phyloP scores from a whole-genome alignment of 1,140 invertebrate species.

The Macrobrachium nipponense region DNA sequence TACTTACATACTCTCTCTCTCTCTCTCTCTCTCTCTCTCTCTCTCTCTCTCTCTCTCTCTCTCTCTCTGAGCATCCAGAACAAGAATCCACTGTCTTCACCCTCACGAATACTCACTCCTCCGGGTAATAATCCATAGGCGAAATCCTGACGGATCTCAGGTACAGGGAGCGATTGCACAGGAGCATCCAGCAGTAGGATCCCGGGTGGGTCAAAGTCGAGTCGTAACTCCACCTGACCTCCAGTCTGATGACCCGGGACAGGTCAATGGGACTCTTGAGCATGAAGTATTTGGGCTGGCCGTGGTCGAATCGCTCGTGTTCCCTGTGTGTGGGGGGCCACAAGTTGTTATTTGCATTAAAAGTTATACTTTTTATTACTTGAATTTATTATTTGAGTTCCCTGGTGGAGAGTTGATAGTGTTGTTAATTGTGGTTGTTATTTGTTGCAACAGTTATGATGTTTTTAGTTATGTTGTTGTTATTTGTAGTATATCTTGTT shows the following conservation, averaged over 20 bases:
- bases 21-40: no score
- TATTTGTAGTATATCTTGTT: neutral
- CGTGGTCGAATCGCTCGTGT: conserved; percentile 51
- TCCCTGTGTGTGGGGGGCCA: no score
- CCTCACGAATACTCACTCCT: conserved; percentile 15
- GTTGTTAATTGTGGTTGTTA: no score
- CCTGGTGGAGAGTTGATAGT: no score
- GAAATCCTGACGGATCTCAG: conserved; percentile 38
- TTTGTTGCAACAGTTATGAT: no score
- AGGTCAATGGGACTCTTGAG: conserved; percentile 42
- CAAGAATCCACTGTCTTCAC: no score
- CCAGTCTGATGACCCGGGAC: conserved; percentile 43
- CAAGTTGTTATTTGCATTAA: neutral
- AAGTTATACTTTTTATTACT: neutral
- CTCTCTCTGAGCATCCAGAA: no score
- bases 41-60: no score
- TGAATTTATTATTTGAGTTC: no score
- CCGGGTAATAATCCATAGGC: conserved; percentile 38
- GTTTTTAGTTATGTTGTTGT: no score
- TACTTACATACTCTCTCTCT: no score
- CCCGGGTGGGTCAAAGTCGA: conserved; percentile 31
- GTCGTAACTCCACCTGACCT: conserved; percentile 37
- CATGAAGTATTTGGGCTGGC: conserved; percentile 52
- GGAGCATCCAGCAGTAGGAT: conserved; percentile 38
- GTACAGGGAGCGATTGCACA: conserved; percentile 43